Conservation (phyloP, 2,113 vertebrate genomes). For the Urocolius indicus region DNA sequence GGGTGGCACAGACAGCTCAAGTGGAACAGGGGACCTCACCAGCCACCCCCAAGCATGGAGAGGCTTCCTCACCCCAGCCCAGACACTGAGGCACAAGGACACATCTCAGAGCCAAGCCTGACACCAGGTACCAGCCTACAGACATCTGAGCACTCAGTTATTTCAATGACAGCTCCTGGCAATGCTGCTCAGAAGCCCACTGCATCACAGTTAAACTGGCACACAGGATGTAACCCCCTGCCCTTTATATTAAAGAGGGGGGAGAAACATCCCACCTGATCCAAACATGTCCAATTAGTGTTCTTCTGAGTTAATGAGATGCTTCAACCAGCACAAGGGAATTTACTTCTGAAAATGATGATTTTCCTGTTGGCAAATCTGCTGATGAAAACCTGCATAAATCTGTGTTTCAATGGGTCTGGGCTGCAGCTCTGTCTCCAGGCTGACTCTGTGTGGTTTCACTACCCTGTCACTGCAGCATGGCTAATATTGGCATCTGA, state of each 20-base stretch:
- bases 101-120: fast-evolving
- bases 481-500: neutral
- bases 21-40: neutral
- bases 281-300: neutral
- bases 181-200: fast-evolving
- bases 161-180: neutral
- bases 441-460: neutral
- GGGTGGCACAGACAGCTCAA: neutral
- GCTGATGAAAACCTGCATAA: neutral
- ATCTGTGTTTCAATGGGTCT: neutral
- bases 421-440: neutral
- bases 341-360: neutral
- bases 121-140: neutral
- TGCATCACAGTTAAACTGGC: neutral
- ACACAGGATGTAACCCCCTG: neutral
- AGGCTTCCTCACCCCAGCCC: neutral
- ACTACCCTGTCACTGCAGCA: neutral
- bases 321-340: neutral
- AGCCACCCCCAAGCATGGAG: fast-evolving
- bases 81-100: neutral
- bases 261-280: neutral
- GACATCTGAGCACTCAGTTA: fast-evolving
- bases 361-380: neutral
- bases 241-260: neutral
- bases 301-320: neutral